Percentiles rank a stretch among this genome's conserved stretches.
These are phyloP conservation scores for Tigriopus japonicus DNA, from an alignment of 1,140 invertebrate species.

Conservation along the genomic window DNA sequence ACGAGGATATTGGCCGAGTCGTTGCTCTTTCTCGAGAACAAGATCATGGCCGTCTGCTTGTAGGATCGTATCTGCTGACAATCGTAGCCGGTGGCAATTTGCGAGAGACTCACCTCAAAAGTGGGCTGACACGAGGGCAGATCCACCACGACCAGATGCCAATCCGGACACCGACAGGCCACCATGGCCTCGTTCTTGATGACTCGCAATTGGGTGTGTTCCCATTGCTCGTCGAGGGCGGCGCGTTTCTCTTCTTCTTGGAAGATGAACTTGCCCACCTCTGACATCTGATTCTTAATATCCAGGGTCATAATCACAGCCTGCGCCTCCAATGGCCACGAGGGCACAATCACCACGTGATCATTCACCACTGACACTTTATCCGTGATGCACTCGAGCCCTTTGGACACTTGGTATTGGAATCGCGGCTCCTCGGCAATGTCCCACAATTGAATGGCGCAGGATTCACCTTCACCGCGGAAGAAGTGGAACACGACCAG, in stretches of 20 bases:
- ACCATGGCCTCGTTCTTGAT: not conserved
- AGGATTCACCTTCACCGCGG: constrained; percentile 6
- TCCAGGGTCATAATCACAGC: constrained; percentile 11
- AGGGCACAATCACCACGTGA: constrained; percentile 11
- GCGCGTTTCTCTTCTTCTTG: not conserved
- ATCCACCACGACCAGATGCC: not conserved
- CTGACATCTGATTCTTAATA: constrained; percentile 7
- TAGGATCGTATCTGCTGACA: constrained; percentile 11
- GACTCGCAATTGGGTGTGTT: constrained; percentile 2
- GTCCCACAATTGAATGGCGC: constrained; percentile 8
- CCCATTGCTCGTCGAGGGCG: constrained; percentile 1
- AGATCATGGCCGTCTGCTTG: not conserved
- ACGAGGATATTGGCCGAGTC: not conserved
- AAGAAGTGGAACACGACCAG: constrained; percentile 11
- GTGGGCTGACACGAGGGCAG: not conserved
- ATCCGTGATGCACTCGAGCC: constrained; percentile 7
- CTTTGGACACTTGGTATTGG: constrained; percentile 2
- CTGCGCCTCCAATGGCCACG: constrained; percentile 5
- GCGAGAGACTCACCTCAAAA: not conserved
- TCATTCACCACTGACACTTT: not conserved
- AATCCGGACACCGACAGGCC: not conserved
- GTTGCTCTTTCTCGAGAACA: not conserved
- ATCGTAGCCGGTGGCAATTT: not conserved
- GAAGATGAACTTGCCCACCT: constrained; percentile 2
- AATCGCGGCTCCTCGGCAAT: constrained; percentile 8